phyloP scores from a whole-genome alignment of 2,888 invertebrate species.

The Synanthedon tipuliformis region DNA sequence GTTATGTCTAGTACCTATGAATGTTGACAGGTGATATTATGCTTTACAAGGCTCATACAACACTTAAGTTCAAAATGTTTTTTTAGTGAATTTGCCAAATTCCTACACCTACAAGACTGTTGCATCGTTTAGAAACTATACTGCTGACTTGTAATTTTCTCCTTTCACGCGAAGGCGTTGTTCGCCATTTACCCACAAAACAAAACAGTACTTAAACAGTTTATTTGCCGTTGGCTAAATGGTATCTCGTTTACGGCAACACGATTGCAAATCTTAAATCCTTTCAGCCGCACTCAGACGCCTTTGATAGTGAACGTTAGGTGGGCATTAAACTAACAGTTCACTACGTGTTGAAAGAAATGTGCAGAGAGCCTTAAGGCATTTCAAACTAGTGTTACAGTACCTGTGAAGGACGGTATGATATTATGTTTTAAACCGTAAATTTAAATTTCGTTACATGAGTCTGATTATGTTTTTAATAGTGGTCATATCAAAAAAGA shows the following conservation, averaged over 20 bases:
- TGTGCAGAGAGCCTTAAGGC: conserved; percentile 42
- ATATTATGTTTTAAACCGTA: too few species aligned
- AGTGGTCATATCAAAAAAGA: too few species aligned
- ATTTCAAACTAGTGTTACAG: conserved; percentile 21
- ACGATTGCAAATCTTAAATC: conserved; percentile 53
- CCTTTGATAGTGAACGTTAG: conserved; percentile 50
- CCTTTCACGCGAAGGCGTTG: conserved; percentile 30
- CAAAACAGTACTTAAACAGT: conserved; percentile 18
- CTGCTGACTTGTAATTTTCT: conserved; percentile 34
- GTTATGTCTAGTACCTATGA: too few species aligned
- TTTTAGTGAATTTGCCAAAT: too few species aligned
- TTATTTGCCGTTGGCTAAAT: conserved; percentile 55
- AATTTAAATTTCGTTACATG: too few species aligned
- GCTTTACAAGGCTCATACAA: too few species aligned
- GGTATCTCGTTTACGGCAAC: conserved; percentile 55
- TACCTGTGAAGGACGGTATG: background rate
- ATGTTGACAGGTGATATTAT: too few species aligned
- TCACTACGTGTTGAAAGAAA: conserved; percentile 65
- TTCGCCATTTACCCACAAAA: conserved; percentile 32
- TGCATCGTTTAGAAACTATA: too few species aligned
- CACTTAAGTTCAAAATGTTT: too few species aligned
- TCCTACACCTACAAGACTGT: too few species aligned
- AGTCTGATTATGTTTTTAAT: too few species aligned
- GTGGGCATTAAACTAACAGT: conserved; percentile 59
- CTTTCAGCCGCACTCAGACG: conserved; percentile 40